Conservation (phyloP, 2,888 invertebrate genomes). For the Beris morrisii region DNA sequence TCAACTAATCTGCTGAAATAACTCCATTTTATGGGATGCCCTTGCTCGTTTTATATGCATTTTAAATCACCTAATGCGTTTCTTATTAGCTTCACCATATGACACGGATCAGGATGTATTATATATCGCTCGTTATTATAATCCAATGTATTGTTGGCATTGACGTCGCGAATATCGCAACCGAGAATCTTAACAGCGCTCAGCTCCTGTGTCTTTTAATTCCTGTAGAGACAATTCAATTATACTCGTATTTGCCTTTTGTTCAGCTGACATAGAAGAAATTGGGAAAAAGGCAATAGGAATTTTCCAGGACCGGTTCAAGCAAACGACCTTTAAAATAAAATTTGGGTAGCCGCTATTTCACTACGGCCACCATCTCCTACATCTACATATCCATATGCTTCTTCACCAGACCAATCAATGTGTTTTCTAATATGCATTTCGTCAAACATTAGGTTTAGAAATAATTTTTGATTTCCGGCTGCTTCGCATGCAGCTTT, state of each 20-base stretch:
- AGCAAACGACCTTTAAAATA: no score
- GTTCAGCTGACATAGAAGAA: background rate
- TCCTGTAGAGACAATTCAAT: background rate
- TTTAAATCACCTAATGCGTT: slow-evolving; percentile 13
- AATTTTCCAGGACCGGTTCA: no score
- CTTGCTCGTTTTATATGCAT: slow-evolving; percentile 5
- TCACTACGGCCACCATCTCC: no score
- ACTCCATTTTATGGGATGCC: background rate
- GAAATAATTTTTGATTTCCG: no score
- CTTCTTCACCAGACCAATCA: no score
- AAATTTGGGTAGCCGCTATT: no score
- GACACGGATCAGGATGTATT: slow-evolving; percentile 27
- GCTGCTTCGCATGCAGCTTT: no score
- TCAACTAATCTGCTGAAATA: no score
- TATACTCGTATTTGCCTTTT: slow-evolving; percentile 2
- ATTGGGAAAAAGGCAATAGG: no score
- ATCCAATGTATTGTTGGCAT: background rate
- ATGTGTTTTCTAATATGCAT: no score
- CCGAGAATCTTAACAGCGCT: background rate
- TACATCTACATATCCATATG: no score
- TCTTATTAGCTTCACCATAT: slow-evolving; percentile 19
- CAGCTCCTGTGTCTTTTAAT: slow-evolving; percentile 9
- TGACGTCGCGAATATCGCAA: slow-evolving; percentile 9
- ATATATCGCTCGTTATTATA: background rate
- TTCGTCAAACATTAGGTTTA: no score